phyloP scores from a whole-genome alignment of 2,797 vertebrate genomes.

The Remorina albescens region DNA sequence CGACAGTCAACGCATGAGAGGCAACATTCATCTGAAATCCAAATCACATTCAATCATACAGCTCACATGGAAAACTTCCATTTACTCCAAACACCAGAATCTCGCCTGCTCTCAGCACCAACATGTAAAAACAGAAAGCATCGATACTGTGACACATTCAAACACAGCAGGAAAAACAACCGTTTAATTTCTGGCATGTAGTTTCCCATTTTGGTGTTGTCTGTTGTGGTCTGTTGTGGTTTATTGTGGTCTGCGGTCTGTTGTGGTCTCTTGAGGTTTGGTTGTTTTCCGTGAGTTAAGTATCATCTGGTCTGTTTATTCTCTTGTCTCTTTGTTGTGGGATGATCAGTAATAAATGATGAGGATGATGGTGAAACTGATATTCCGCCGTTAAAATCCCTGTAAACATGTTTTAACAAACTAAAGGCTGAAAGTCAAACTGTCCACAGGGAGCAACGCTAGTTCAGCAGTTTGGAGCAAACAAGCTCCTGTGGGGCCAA shows the following conservation, averaged over 20 bases:
- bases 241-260: too few species aligned
- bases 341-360: too few species aligned
- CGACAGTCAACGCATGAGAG: constrained; percentile 18
- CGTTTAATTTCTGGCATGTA: too few species aligned
- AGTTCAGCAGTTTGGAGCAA: constrained; percentile 22
- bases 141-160: background rate
- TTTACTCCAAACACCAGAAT: background rate
- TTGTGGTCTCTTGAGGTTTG: too few species aligned
- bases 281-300: too few species aligned
- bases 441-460: background rate
- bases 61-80: constrained; percentile 1
- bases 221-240: too few species aligned
- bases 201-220: too few species aligned
- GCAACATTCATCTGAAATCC: constrained; percentile 52
- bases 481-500: constrained; percentile 30
- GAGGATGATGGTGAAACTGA: too few species aligned
- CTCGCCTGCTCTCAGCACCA: background rate
- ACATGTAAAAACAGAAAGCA: background rate
- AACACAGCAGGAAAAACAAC: background rate
- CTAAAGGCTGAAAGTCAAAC: constrained; percentile 14
- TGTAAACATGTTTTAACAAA: background rate
- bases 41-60: constrained; percentile 42
- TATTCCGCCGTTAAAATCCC: background rate
- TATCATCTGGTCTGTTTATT: too few species aligned
- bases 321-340: too few species aligned